A percentile compares a stretch with the other conserved stretches of the same genome.
Evolutionary conservation across 2,113 vertebrate species (phyloP).

Genomic region (Sakesphorus luctuosus): DNA sequence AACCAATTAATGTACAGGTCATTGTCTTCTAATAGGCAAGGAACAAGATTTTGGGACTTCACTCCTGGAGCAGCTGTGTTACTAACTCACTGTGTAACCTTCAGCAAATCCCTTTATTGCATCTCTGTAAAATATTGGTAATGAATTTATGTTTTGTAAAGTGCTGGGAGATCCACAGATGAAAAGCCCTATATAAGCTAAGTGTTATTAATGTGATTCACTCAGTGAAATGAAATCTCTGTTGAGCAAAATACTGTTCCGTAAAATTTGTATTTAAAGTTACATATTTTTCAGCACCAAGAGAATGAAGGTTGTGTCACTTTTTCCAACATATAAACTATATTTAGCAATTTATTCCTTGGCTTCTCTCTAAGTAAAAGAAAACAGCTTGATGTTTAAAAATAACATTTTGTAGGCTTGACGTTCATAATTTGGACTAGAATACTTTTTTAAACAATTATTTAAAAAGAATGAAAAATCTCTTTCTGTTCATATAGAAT

Average conservation of each 20-base stretch:
- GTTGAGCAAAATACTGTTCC: slow-evolving; percentile 49
- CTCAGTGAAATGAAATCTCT: slow-evolving; percentile 68
- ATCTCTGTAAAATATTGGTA: slow-evolving; percentile 62
- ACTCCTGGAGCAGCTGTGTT: slow-evolving; percentile 12
- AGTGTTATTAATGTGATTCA: slow-evolving; percentile 69
- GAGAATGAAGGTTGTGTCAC: slow-evolving; percentile 69
- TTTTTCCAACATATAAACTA: slow-evolving; percentile 67
- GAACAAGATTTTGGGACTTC: slow-evolving; percentile 33
- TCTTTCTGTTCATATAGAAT: slow-evolving; percentile 4
- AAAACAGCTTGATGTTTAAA: slow-evolving; percentile 68
- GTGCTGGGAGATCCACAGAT: slow-evolving; percentile 57
- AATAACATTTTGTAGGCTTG: slow-evolving; percentile 68
- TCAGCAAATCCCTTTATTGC: slow-evolving; percentile 64
- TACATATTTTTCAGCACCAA: slow-evolving; percentile 59
- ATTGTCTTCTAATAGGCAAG: neutral
- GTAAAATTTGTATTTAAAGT: slow-evolving; percentile 64
- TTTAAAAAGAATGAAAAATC: slow-evolving; percentile 42
- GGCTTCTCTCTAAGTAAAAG: slow-evolving; percentile 62
- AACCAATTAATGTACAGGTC: neutral
- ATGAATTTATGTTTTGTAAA: slow-evolving; percentile 69
- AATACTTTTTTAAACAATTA: slow-evolving; percentile 57
- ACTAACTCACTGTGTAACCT: slow-evolving; percentile 49
- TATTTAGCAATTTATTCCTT: slow-evolving; percentile 70
- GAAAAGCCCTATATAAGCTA: slow-evolving; percentile 64
- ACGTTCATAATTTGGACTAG: slow-evolving; percentile 39